Conservation (phyloP, 2,888 invertebrate genomes). For the Orchesella flavescens region DNA sequence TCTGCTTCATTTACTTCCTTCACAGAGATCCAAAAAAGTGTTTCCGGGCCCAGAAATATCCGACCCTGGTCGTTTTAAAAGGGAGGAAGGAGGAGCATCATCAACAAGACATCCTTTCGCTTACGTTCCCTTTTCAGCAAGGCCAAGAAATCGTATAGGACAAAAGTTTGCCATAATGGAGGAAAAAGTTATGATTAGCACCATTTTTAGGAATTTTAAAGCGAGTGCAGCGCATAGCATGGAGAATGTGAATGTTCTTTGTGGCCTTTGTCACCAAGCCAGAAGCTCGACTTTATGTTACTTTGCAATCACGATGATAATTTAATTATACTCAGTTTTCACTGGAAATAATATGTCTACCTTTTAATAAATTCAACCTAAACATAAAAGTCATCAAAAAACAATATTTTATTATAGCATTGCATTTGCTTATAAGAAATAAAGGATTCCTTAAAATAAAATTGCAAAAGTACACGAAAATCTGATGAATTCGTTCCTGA, state of each 20-base stretch:
- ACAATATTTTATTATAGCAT: no score
- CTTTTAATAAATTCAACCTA: no score
- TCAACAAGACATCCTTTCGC: constrained; percentile 74
- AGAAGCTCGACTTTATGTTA: constrained; percentile 76
- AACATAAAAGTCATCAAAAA: no score
- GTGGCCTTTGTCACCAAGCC: constrained; percentile 79
- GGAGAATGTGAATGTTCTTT: no score
- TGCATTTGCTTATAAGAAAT: no score
- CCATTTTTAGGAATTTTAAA: constrained; percentile 77
- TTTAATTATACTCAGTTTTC: no score
- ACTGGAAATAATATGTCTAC: no score
- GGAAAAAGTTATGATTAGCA: constrained; percentile 78
- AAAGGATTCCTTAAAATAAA: no score
- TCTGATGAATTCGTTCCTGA: no score
- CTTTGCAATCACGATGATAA: no score
- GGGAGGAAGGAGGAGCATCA: constrained; percentile 74
- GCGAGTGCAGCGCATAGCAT: constrained; percentile 77
- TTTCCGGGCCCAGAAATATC: constrained; percentile 76
- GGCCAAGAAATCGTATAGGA: constrained; percentile 74
- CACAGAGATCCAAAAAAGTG: constrained; percentile 75
- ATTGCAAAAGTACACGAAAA: no score
- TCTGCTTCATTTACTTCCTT: constrained; percentile 73
- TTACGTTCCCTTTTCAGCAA: constrained; percentile 74
- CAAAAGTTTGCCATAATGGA: constrained; percentile 78
- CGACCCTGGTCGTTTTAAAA: constrained; percentile 76